A percentile compares a stretch with the other conserved stretches of the same genome.
phyloP scores from a whole-genome alignment of 1,140 invertebrate genomes.

The Micrasema longulum region DNA sequence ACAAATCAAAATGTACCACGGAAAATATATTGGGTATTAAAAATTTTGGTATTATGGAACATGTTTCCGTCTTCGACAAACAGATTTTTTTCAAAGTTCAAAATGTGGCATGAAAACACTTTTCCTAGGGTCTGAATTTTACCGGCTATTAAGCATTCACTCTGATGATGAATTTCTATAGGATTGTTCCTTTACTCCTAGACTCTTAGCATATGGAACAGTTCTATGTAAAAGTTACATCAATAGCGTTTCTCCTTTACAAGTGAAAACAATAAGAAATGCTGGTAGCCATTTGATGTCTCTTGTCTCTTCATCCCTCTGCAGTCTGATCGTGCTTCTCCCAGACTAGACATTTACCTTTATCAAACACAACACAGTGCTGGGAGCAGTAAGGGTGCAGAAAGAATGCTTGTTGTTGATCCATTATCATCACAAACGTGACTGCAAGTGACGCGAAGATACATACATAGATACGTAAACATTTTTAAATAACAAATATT shows the following conservation, averaged over 20 bases:
- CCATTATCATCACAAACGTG: constrained; percentile 35
- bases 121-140: no score
- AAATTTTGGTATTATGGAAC: no score
- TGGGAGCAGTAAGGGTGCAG: no score
- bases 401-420: constrained; percentile 40
- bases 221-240: constrained; percentile 24
- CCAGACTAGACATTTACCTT: constrained; percentile 20
- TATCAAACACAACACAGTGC: no score
- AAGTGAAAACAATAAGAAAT: constrained; percentile 48
- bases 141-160: no score
- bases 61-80: no score
- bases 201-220: neutral
- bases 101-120: no score
- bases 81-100: no score
- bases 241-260: constrained; percentile 30
- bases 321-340: neutral
- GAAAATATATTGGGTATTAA: no score
- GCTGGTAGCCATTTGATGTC: constrained; percentile 50
- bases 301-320: constrained; percentile 28
- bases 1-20: no score
- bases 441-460: neutral
- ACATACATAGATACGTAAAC: no score
- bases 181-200: constrained; percentile 1
- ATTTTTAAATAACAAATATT: no score
- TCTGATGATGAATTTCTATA: neutral